Conservation (phyloP, 2,797 vertebrate genomes). For the Hydrophis major region DNA sequence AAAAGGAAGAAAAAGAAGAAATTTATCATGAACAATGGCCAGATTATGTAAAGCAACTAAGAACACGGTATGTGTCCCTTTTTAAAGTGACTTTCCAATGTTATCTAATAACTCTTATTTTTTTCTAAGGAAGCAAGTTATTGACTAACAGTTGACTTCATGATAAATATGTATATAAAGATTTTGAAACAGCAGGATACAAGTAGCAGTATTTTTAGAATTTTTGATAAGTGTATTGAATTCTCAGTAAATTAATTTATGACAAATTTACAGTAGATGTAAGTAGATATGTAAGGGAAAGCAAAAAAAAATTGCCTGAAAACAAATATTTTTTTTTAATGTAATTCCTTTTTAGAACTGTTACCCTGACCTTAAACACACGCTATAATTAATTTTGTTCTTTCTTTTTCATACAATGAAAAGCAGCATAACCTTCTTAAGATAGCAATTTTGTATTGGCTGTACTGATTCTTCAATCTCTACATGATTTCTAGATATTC, state of each 20-base stretch:
- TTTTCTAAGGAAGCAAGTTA: background rate
- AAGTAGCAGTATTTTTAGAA: background rate
- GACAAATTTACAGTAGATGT: background rate
- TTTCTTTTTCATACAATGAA: background rate
- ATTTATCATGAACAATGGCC: conserved; percentile 90
- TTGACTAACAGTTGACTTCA: background rate
- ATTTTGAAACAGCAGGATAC: background rate
- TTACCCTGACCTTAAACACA: background rate
- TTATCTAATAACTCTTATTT: background rate
- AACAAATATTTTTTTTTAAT: background rate
- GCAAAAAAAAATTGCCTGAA: background rate
- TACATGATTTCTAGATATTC: conserved; percentile 80
- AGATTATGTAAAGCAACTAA: conserved; percentile 78
- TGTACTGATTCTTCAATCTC: background rate
- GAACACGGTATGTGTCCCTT: conserved; percentile 64
- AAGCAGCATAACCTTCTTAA: background rate
- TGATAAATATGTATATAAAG: background rate
- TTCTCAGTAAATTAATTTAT: background rate
- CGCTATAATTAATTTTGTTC: background rate
- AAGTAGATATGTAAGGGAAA: background rate
- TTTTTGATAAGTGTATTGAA: background rate
- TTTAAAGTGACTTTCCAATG: rapidly evolving
- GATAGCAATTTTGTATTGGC: background rate
- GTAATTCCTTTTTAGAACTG: background rate
- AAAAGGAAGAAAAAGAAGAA: conserved; percentile 88